These are phyloP conservation scores for Muscidifurax raptorellus DNA, from an alignment of 1,140 invertebrate species.

Conservation along the genomic window DNA sequence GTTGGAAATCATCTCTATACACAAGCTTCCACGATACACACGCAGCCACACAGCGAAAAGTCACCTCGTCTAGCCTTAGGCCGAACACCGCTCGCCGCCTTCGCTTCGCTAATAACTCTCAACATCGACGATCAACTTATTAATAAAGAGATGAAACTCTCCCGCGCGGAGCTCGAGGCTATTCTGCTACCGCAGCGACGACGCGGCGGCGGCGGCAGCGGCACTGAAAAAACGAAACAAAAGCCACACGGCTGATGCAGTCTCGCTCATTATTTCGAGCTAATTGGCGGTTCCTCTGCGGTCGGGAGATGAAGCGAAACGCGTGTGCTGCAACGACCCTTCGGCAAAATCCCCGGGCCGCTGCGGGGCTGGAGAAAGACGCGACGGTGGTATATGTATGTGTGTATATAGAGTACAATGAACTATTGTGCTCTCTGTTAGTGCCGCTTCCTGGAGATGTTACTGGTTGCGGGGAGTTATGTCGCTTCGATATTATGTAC, in stretches of 20 bases:
- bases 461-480: not conserved
- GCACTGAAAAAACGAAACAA: conserved; percentile 71
- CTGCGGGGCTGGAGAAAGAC: conserved; percentile 18
- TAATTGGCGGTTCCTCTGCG: conserved; percentile 75
- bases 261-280: conserved; percentile 76
- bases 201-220: conserved; percentile 62
- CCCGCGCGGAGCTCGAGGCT: conserved; percentile 63
- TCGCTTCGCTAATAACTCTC: conserved; percentile 59
- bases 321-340: conserved; percentile 47
- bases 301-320: conserved; percentile 40
- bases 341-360: conserved; percentile 58
- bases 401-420: not conserved
- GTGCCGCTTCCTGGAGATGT: not conserved
- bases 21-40: not conserved
- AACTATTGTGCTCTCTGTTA: conserved; percentile 1
- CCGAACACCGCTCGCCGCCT: conserved; percentile 43
- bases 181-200: conserved; percentile 60
- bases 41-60: not conserved
- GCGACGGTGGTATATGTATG: not conserved
- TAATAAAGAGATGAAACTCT: conserved; percentile 59
- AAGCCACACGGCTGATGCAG: conserved; percentile 58
- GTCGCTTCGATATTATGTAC: not conserved
- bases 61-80: conserved; percentile 4
- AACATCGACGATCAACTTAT: conserved; percentile 59
- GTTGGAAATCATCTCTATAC: not conserved